A percentile compares a stretch with the other conserved stretches of the same genome.
These are phyloP conservation scores for Halyomorpha halys DNA, from an alignment of 1,140 invertebrate species.

Conservation along the genomic window DNA sequence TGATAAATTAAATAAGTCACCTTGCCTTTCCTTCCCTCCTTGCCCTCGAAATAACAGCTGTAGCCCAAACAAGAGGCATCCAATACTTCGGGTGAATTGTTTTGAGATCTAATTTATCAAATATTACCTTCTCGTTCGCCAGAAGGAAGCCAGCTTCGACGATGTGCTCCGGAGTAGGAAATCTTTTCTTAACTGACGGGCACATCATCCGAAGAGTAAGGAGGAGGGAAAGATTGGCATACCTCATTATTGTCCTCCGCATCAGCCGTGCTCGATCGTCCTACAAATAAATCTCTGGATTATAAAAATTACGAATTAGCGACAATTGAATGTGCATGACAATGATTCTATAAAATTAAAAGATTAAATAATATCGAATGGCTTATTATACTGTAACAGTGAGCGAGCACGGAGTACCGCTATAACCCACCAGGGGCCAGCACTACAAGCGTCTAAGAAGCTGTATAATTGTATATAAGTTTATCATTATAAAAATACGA, in stretches of 20 bases:
- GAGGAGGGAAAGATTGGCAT: slow-evolving; percentile 40
- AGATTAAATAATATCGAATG: no score
- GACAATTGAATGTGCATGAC: no score
- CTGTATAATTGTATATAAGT: no score
- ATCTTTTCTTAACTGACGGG: slow-evolving; percentile 42
- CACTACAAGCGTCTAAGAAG: no score
- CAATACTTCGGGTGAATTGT: slow-evolving; percentile 45
- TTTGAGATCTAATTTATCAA: slow-evolving; percentile 37
- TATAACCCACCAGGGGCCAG: no score
- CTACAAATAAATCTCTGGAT: slow-evolving; percentile 27
- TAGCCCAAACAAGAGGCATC: slow-evolving; percentile 52
- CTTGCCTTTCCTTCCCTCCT: slow-evolving; percentile 40
- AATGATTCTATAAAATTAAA: no score
- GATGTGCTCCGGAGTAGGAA: slow-evolving; percentile 44
- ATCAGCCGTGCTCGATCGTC: slow-evolving; percentile 38
- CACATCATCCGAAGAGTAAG: slow-evolving; percentile 39
- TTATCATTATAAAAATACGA: no score
- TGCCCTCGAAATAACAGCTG: slow-evolving; percentile 42
- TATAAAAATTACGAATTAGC: neutral
- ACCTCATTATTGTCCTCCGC: slow-evolving; percentile 45
- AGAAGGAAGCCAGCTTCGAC: slow-evolving; percentile 45
- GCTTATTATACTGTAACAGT: no score
- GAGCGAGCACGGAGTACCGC: no score
- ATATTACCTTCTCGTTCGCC: slow-evolving; percentile 38
- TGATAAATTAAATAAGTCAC: no score